Percentiles rank a stretch among this genome's conserved stretches.
Evolutionary conservation across 1,140 invertebrate genomes (phyloP).

Genomic region (Limonius californicus): DNA sequence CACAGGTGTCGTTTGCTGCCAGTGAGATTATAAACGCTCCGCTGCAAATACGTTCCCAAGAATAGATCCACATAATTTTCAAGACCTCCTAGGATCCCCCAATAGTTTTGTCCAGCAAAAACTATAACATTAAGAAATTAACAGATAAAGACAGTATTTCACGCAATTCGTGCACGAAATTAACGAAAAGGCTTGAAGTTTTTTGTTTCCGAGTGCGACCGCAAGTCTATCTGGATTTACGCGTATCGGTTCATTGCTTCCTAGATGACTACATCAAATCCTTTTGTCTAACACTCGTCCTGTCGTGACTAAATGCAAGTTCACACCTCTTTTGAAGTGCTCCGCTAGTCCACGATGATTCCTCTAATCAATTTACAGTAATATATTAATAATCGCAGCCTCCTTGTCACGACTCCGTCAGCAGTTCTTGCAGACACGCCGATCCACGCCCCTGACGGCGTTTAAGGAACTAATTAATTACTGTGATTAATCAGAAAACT

Average conservation of each 20-base stretch:
- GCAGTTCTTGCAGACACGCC: conserved; percentile 2
- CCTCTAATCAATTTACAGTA: conserved; percentile 16
- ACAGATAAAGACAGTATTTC: neutral
- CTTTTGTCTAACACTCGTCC: neutral
- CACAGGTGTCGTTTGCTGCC: too few relatives aligned
- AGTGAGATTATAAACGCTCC: too few relatives aligned
- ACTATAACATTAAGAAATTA: neutral
- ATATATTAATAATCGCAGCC: conserved; percentile 12
- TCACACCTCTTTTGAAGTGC: neutral
- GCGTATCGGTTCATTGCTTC: conserved; percentile 8
- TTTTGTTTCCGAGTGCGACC: neutral
- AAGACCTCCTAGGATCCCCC: too few relatives aligned
- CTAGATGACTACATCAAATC: conserved; percentile 2
- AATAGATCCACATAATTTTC: too few relatives aligned
- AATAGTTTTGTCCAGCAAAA: neutral
- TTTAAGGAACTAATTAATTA: conserved; percentile 39
- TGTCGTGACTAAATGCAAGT: conserved; percentile 3
- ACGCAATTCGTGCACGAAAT: neutral
- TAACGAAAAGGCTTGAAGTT: neutral
- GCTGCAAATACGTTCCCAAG: too few relatives aligned
- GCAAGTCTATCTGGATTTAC: conserved; percentile 4
- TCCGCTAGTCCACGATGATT: neutral
- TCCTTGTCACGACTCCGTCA: neutral
- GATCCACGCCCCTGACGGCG: conserved; percentile 17
- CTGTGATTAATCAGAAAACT: conserved; percentile 43